Conservation (phyloP, 2,797 vertebrate genomes). For the Typhlichthys subterraneus region DNA sequence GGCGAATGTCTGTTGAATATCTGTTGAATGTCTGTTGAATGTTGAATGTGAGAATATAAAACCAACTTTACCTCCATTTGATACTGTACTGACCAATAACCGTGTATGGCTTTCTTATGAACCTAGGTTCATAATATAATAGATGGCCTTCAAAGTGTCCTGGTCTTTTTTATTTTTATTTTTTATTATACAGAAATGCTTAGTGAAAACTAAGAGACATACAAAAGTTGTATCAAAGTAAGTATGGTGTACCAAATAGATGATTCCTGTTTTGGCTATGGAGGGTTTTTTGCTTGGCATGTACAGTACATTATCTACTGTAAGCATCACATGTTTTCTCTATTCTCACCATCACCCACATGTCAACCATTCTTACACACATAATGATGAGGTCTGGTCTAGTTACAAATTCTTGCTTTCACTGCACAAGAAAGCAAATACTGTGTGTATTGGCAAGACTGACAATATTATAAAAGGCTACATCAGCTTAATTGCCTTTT, state of each 20-base stretch:
- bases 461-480: slow-evolving; percentile 12
- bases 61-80: no score
- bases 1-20: no score
- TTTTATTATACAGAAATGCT: slow-evolving; percentile 65
- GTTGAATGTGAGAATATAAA: no score
- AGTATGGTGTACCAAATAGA: slow-evolving; percentile 39
- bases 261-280: slow-evolving; percentile 13
- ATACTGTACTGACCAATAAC: neutral
- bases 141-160: slow-evolving; percentile 20
- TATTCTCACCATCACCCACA: slow-evolving; percentile 14
- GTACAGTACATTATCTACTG: slow-evolving; percentile 3
- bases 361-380: no score
- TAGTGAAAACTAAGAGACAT: slow-evolving; percentile 60
- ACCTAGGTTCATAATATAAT: neutral
- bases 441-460: slow-evolving; percentile 7
- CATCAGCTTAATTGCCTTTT: slow-evolving; percentile 31
- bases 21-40: no score
- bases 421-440: slow-evolving; percentile 30
- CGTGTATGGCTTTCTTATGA: neutral
- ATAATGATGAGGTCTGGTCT: neutral
- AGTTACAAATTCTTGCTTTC: slow-evolving; percentile 18
- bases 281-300: slow-evolving; percentile 21
- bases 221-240: slow-evolving; percentile 60
- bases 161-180: slow-evolving; percentile 47
- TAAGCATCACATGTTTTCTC: slow-evolving; percentile 30